A percentile compares a stretch with the other conserved stretches of the same genome.
These are phyloP conservation scores for Amphiprion percula DNA, from an alignment of 2,113 vertebrate genomes.

Conservation along the genomic window DNA sequence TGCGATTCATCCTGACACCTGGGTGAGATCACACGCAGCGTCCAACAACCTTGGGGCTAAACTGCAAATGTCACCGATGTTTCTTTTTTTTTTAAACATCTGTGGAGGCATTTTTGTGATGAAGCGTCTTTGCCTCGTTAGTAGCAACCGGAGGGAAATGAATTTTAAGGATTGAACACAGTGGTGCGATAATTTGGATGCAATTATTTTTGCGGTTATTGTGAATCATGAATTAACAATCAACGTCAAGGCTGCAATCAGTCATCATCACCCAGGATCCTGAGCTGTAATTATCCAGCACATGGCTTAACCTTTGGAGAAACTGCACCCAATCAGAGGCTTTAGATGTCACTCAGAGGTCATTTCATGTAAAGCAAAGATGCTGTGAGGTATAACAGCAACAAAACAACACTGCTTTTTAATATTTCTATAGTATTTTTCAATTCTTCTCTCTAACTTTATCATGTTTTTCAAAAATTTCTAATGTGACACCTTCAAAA, in stretches of 20 bases:
- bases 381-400: too few relatives aligned
- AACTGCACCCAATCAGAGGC: neutral
- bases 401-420: too few relatives aligned
- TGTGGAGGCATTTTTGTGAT: constrained; percentile 15
- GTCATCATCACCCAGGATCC: neutral
- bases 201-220: constrained; percentile 18
- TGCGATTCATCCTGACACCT: constrained; percentile 31
- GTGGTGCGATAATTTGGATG: constrained; percentile 5
- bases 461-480: neutral
- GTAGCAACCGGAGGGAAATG: neutral
- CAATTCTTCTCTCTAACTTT: too few relatives aligned
- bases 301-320: neutral
- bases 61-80: constrained; percentile 33
- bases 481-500: neutral
- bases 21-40: constrained; percentile 1
- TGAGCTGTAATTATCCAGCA: neutral
- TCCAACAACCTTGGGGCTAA: constrained; percentile 12
- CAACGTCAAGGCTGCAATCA: constrained; percentile 4
- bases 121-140: constrained; percentile 4
- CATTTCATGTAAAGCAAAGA: neutral
- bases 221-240: constrained; percentile 31
- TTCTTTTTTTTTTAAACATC: constrained; percentile 26
- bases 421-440: too few relatives aligned
- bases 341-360: neutral
- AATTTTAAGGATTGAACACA: neutral